Evolutionary conservation across 2,113 vertebrate species (phyloP).

Genomic region (Atlantisia rogersi): DNA sequence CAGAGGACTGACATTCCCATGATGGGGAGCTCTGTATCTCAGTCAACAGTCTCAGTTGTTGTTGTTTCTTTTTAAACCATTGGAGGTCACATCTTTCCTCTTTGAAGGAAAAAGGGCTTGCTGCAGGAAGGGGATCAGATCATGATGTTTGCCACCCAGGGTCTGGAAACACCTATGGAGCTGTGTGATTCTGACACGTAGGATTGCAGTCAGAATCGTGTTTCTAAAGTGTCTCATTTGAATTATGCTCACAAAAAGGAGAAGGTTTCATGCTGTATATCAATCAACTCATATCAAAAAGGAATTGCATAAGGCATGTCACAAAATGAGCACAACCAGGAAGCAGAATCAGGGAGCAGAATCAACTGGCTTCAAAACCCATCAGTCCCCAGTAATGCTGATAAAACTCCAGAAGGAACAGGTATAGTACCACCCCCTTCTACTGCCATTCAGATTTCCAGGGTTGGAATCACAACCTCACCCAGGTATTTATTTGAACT

Average conservation of each 20-base stretch:
- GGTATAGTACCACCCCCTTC: neutral
- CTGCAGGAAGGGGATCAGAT: conserved; percentile 48
- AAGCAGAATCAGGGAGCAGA: neutral
- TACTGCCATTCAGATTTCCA: neutral
- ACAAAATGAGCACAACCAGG: neutral
- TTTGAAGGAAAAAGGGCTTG: conserved; percentile 19
- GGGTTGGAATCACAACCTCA: neutral
- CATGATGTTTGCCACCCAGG: neutral
- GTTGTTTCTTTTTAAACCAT: neutral
- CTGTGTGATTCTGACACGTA: conserved; percentile 3
- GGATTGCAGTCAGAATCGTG: conserved; percentile 33
- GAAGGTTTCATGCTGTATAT: conserved; percentile 33
- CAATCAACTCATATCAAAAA: conserved; percentile 25
- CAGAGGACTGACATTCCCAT: conserved; percentile 62
- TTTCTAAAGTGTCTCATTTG: neutral
- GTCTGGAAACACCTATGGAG: conserved; percentile 28
- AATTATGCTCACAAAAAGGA: conserved; percentile 22
- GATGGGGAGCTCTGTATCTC: conserved; percentile 46
- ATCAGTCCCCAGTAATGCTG: neutral
- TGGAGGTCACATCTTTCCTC: conserved; percentile 36
- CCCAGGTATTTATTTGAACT: neutral
- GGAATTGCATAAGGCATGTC: neutral
- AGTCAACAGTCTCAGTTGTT: neutral
- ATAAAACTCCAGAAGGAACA: neutral
- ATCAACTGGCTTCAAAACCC: neutral